These are phyloP conservation scores for Gnatocerus cornutus DNA, from an alignment of 2,888 invertebrate genomes.

Conservation along the genomic window DNA sequence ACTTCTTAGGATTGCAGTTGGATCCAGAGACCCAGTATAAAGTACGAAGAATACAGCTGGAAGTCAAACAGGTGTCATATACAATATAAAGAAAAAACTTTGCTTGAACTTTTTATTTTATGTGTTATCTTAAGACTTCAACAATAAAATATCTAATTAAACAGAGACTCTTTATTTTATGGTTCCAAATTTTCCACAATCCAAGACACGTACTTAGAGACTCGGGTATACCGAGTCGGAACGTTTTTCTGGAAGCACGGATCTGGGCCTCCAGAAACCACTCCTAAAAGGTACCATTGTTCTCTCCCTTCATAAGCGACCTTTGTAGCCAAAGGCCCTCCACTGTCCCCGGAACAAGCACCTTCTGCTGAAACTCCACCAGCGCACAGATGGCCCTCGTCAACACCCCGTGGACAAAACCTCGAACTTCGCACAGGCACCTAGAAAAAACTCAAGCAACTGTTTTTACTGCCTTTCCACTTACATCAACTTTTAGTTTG, in stretches of 20 bases:
- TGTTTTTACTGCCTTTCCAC: conserved; percentile 32
- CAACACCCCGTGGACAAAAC: conserved; percentile 71
- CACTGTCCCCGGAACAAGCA: conserved; percentile 78
- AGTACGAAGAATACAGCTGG: too few species aligned
- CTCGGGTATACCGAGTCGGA: neutral
- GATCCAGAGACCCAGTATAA: too few species aligned
- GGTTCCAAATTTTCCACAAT: conserved; percentile 70
- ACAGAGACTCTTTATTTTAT: too few species aligned
- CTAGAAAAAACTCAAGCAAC: conserved; percentile 52
- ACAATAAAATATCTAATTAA: too few species aligned
- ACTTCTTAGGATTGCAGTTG: too few species aligned
- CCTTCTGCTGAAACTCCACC: conserved; percentile 75
- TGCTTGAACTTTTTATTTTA: too few species aligned
- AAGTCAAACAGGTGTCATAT: too few species aligned
- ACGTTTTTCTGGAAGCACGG: neutral
- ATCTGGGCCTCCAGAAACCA: neutral
- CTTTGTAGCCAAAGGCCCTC: conserved; percentile 74
- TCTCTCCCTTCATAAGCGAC: neutral
- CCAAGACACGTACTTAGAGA: conserved; percentile 74
- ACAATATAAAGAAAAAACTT: too few species aligned
- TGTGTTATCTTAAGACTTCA: too few species aligned
- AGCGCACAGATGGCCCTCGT: conserved; percentile 76
- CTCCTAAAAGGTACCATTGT: neutral
- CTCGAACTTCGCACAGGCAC: conserved; percentile 73
- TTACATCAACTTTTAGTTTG: conserved; percentile 72